Base-by-base conservation (phyloP, 1,140 invertebrate genomes). In the Drosophila bocki region DNA sequence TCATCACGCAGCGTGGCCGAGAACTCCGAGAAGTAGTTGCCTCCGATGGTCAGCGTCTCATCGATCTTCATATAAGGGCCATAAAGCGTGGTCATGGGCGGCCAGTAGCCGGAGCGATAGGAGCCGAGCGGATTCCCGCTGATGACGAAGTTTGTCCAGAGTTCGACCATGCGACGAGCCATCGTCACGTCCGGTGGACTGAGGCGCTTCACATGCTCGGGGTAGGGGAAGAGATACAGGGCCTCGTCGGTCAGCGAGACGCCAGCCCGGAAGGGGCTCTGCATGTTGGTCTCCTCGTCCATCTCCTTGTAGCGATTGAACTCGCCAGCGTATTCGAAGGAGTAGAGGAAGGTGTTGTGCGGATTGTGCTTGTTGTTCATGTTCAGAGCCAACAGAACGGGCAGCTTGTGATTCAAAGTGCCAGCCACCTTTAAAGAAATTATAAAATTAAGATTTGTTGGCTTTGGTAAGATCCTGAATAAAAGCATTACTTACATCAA, bases 81-180 rank as follows among this genome's bases (percentile, higher is more conserved):
- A 37, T 91, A 92, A 0, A 92, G 72, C 1, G 91, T 93, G 7
- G 92, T 91, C 88, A 93, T 91, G 5, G 92, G 92, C 19, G 92
- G 92, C 92, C 92, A 93, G 48, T 92, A 91, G 47, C 91, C 91
- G 5, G 70, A 62, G 7, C 79, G 77, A 41, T 82, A 62, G 7
- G 80, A 82, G 12, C 82, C 85, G 6, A 92, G 51, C 1, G 92
- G 92, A 76, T 91, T 79, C 9, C 92, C 92, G 9, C 59, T 85
- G 7, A 84, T 92, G 15, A 92, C 91, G 59, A 93, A 93, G n/a
- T 91, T 92, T 0, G 92, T 82, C 92, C 92, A 93, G 1, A 93
- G 60, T 0, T 93, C 92, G 7, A 93, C 87, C 92, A 93, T 92
- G 17, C 82, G 91, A 32, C 58, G 86, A 3, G 92, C 92, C 78